phyloP scores from a whole-genome alignment of 2,888 invertebrate species.

The Junonia oenone region DNA sequence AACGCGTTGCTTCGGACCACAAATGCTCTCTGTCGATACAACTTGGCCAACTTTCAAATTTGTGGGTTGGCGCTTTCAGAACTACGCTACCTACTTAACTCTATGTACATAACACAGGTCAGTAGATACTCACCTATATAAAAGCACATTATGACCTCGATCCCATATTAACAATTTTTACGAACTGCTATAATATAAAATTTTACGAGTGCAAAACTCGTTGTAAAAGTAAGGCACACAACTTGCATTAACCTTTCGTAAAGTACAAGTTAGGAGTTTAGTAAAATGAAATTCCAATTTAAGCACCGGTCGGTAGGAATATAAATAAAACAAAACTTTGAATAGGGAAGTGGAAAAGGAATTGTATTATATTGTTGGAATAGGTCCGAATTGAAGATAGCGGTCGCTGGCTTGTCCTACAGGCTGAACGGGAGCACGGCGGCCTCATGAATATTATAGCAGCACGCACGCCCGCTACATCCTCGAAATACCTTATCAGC shows the following conservation, averaged over 20 bases:
- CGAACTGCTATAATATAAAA: slow-evolving; percentile 27
- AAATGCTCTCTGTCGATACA: slow-evolving; percentile 52
- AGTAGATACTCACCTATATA: slow-evolving; percentile 14
- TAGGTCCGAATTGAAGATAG: slow-evolving; percentile 46
- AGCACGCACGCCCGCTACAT: slow-evolving; percentile 39
- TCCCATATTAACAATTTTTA: slow-evolving; percentile 39
- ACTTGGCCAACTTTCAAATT: slow-evolving; percentile 73
- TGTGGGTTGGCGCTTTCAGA: slow-evolving; percentile 67
- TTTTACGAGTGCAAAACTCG: slow-evolving; percentile 26
- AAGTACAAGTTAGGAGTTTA: slow-evolving; percentile 1
- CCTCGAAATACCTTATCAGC: slow-evolving; percentile 26
- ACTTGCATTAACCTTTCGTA: slow-evolving; percentile 10
- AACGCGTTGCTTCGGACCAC: slow-evolving; percentile 39
- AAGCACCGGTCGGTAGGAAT: not conserved
- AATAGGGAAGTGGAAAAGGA: slow-evolving; percentile 21
- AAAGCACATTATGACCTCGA: slow-evolving; percentile 39
- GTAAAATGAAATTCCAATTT: not conserved
- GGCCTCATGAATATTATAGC: slow-evolving; percentile 64
- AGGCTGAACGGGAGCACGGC: slow-evolving; percentile 29
- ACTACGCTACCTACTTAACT: slow-evolving; percentile 34
- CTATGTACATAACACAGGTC: slow-evolving; percentile 36
- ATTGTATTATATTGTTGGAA: slow-evolving; percentile 63
- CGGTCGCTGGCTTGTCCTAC: slow-evolving; percentile 46
- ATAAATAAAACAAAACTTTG: not conserved
- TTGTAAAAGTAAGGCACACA: slow-evolving; percentile 21